These are phyloP conservation scores for Ibidorhyncha struthersii DNA, from an alignment of 2,113 vertebrate genomes.

Conservation along the genomic window DNA sequence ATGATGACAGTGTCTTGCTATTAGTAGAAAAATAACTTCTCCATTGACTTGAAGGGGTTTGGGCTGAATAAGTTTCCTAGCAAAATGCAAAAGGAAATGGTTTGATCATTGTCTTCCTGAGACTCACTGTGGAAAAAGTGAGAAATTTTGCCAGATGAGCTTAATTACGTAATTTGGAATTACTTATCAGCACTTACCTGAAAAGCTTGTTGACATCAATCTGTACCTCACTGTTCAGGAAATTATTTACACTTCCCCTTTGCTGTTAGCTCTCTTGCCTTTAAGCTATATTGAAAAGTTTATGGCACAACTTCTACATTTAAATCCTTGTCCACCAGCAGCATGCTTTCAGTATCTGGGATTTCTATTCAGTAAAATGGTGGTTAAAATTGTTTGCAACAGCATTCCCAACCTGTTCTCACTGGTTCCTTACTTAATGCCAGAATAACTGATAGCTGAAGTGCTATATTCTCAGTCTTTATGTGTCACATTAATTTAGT, in stretches of 20 bases:
- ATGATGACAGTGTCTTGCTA: not conserved
- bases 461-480: not conserved
- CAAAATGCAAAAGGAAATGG: not conserved
- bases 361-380: slow-evolving; percentile 44
- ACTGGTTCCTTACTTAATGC: not conserved
- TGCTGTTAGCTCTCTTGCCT: not conserved
- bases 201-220: not conserved
- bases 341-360: slow-evolving; percentile 18
- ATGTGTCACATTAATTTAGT: not conserved
- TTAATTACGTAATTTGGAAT: not conserved
- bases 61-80: not conserved
- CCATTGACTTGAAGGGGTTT: not conserved
- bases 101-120: not conserved
- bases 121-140: not conserved
- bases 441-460: slow-evolving; percentile 12
- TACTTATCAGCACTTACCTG: not conserved
- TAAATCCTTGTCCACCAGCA: slow-evolving; percentile 9
- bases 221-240: not conserved
- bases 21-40: not conserved
- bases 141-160: not conserved
- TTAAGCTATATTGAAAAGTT: not conserved
- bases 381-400: slow-evolving; percentile 9
- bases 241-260: not conserved
- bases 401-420: not conserved
- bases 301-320: not conserved